Conservation (phyloP, 2,113 vertebrate genomes). For the Puffinus mauretanicus region DNA sequence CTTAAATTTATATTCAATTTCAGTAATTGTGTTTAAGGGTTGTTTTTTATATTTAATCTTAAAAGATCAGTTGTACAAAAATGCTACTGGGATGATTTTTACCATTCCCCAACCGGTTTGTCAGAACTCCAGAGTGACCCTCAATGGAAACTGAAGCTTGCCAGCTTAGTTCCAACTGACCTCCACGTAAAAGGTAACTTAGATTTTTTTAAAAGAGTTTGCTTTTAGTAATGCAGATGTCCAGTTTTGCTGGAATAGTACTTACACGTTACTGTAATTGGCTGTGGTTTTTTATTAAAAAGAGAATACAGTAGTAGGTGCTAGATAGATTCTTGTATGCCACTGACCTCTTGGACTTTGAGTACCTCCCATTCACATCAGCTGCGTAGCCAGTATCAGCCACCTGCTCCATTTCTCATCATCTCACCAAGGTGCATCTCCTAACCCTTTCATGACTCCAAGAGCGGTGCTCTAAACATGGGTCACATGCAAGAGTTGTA, state of each 20-base stretch:
- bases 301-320: background rate
- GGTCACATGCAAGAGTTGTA: rapidly evolving
- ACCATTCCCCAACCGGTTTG: background rate
- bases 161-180: background rate
- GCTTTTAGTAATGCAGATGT: background rate
- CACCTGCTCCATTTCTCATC: background rate
- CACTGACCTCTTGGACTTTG: background rate
- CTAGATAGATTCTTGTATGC: background rate
- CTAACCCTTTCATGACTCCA: background rate
- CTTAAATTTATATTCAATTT: background rate
- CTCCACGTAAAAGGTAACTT: rapidly evolving
- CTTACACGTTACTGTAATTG: background rate
- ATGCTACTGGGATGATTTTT: background rate
- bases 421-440: background rate
- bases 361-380: rapidly evolving
- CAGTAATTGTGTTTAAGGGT: background rate
- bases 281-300: background rate
- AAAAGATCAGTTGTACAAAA: background rate
- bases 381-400: background rate
- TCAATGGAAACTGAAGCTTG: background rate
- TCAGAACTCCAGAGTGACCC: background rate
- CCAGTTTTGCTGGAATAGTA: background rate
- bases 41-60: background rate
- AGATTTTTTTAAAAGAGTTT: background rate
- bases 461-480: background rate